A percentile compares a stretch with the other conserved stretches of the same genome.
These are phyloP conservation scores for Zalophus californianus DNA, from an alignment of 2,797 vertebrate species.

Conservation along the genomic window DNA sequence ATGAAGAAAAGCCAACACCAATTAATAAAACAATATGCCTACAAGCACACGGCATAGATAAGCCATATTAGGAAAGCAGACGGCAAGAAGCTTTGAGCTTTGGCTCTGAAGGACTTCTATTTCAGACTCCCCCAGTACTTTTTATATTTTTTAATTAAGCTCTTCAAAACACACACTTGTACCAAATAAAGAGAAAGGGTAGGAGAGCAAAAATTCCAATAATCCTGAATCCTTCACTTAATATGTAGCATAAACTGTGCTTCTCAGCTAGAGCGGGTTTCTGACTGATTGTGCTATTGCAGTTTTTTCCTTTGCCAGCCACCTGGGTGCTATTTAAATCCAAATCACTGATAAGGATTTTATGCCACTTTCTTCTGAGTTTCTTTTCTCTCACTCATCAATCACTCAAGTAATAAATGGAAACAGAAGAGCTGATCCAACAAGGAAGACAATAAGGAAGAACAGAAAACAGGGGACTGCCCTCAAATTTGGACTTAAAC, in stretches of 20 bases:
- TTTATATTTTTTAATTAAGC: constrained; percentile 13
- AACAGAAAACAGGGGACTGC: not conserved
- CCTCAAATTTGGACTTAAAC: constrained; percentile 8
- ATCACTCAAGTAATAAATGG: not conserved
- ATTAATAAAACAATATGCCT: constrained; percentile 71
- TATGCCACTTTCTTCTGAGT: constrained; percentile 43
- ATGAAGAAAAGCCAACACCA: constrained; percentile 51
- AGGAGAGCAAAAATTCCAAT: not conserved
- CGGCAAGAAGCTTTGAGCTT: constrained; percentile 32
- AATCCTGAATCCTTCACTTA: not conserved
- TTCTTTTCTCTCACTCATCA: constrained; percentile 33
- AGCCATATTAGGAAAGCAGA: constrained; percentile 71
- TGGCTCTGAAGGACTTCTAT: not conserved
- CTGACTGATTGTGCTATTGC: not conserved
- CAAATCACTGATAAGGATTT: constrained; percentile 24
- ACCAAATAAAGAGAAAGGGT: constrained; percentile 40
- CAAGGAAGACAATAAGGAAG: constrained; percentile 50
- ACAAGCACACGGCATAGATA: constrained; percentile 67
- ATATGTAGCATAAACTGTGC: not conserved
- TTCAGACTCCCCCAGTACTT: not conserved
- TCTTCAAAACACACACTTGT: constrained; percentile 61
- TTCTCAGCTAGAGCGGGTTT: constrained; percentile 36
- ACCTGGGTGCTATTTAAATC: constrained; percentile 58
- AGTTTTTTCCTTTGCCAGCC: not conserved
- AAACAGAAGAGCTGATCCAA: constrained; percentile 48